Conservation (phyloP, 2,888 invertebrate species). For the Trichogramma dendrolimi region DNA sequence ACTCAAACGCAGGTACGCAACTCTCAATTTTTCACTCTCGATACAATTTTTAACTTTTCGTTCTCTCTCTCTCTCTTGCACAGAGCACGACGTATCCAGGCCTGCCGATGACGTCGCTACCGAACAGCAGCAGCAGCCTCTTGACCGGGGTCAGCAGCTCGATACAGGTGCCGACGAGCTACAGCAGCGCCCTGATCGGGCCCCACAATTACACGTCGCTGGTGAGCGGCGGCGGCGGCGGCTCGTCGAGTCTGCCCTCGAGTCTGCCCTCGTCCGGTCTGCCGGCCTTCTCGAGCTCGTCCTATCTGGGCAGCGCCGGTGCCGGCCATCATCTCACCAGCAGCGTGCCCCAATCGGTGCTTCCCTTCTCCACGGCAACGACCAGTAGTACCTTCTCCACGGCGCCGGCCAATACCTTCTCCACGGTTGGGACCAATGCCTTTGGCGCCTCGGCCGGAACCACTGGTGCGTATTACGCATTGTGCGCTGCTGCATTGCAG, state of each 20-base stretch:
- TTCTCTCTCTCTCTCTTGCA: not conserved
- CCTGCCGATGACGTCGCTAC: slow-evolving; percentile 42
- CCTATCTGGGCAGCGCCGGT: slow-evolving; percentile 44
- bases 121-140: slow-evolving; percentile 13
- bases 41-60: slow-evolving; percentile 5
- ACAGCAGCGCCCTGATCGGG: slow-evolving; percentile 38
- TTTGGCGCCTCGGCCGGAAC: slow-evolving; percentile 45
- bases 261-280: slow-evolving; percentile 30
- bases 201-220: slow-evolving; percentile 46
- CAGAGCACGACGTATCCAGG: slow-evolving; percentile 47
- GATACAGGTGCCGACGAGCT: slow-evolving; percentile 41
- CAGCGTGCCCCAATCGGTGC: slow-evolving; percentile 47
- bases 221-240: not conserved
- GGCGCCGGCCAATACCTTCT: slow-evolving; percentile 44
- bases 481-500: not conserved
- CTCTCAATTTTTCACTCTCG: not conserved
- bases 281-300: slow-evolving; percentile 45
- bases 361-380: slow-evolving; percentile 47
- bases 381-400: slow-evolving; percentile 42
- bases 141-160: slow-evolving; percentile 45
- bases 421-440: slow-evolving; percentile 50
- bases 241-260: slow-evolving; percentile 42
- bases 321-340: slow-evolving; percentile 31
- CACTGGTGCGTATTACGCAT: slow-evolving; percentile 37
- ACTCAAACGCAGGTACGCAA: slow-evolving; percentile 43